Evolutionary conservation across 1,140 invertebrate genomes (phyloP).

Genomic region (Pseudomyrmex sp.): DNA sequence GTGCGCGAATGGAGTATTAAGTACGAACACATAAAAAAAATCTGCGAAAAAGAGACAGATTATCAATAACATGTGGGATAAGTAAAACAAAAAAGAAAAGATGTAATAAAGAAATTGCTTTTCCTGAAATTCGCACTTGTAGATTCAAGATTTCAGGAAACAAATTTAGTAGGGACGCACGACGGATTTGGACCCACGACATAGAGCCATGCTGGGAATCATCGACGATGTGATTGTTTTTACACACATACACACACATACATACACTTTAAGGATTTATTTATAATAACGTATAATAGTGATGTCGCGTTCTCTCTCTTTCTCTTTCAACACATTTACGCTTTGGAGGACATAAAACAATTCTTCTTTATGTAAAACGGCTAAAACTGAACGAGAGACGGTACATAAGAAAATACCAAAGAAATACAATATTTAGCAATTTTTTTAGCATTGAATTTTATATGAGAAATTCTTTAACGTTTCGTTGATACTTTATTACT

Average conservation of each 20-base stretch:
- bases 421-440: conserved; percentile 54
- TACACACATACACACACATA: not conserved
- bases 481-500: not conserved
- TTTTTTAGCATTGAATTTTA: conserved; percentile 38
- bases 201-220: conserved; percentile 52
- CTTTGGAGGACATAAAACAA: conserved; percentile 48
- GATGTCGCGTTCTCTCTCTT: too few relatives aligned
- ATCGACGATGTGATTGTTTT: conserved; percentile 52
- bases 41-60: conserved; percentile 36
- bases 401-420: conserved; percentile 56
- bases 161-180: conserved; percentile 50
- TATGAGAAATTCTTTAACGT: conserved; percentile 30
- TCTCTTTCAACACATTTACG: not conserved
- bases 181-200: conserved; percentile 53
- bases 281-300: conserved; percentile 23
- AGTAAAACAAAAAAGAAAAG: conserved; percentile 3
- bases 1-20: conserved; percentile 40
- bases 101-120: conserved; percentile 54
- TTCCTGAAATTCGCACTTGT: conserved; percentile 55
- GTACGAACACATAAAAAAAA: conserved; percentile 30
- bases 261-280: conserved; percentile 56
- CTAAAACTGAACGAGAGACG: conserved; percentile 51
- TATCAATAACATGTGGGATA: conserved; percentile 42
- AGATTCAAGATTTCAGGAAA: conserved; percentile 45
- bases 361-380: conserved; percentile 30